These are phyloP conservation scores for Meliscaeva auricollis DNA, from an alignment of 2,888 invertebrate species.

Conservation along the genomic window DNA sequence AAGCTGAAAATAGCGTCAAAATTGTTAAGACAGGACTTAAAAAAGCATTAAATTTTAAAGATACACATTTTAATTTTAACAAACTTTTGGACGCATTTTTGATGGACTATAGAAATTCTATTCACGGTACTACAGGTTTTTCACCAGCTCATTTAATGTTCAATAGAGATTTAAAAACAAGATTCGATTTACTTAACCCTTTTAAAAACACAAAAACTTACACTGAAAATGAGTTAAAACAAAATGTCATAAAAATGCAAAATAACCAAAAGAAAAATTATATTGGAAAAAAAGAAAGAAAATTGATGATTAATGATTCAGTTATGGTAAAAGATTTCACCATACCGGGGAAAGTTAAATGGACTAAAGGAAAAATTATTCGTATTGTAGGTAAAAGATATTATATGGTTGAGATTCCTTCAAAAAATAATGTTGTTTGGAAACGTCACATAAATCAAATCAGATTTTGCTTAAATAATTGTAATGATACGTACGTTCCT, in stretches of 20 bases:
- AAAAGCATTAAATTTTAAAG: slow-evolving; percentile 10
- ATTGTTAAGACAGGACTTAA: slow-evolving; percentile 41
- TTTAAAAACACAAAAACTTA: neutral
- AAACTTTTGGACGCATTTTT: slow-evolving; percentile 28
- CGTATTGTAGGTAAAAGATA: slow-evolving; percentile 33
- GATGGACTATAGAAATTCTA: slow-evolving; percentile 45
- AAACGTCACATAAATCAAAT: slow-evolving; percentile 38
- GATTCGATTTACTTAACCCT: slow-evolving; percentile 48
- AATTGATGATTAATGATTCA: slow-evolving; percentile 24
- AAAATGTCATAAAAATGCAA: slow-evolving; percentile 21
- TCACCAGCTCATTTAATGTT: slow-evolving; percentile 21
- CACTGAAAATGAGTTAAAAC: neutral
- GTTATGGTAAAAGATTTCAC: slow-evolving; percentile 39
- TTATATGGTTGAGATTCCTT: slow-evolving; percentile 18
- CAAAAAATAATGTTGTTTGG: slow-evolving; percentile 32
- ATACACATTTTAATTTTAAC: neutral
- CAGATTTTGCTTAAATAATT: slow-evolving; percentile 20
- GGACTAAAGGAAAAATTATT: slow-evolving; percentile 33
- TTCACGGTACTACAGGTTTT: slow-evolving; percentile 34
- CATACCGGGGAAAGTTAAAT: slow-evolving; percentile 27
- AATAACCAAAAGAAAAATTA: slow-evolving; percentile 20
- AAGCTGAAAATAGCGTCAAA: too few relatives aligned
- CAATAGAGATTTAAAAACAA: slow-evolving; percentile 48
- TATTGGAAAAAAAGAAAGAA: slow-evolving; percentile 23
- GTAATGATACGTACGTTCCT: slow-evolving; percentile 2